These are phyloP conservation scores for Drosophila kepulauana DNA, from an alignment of 1,140 invertebrate species.

Conservation along the genomic window DNA sequence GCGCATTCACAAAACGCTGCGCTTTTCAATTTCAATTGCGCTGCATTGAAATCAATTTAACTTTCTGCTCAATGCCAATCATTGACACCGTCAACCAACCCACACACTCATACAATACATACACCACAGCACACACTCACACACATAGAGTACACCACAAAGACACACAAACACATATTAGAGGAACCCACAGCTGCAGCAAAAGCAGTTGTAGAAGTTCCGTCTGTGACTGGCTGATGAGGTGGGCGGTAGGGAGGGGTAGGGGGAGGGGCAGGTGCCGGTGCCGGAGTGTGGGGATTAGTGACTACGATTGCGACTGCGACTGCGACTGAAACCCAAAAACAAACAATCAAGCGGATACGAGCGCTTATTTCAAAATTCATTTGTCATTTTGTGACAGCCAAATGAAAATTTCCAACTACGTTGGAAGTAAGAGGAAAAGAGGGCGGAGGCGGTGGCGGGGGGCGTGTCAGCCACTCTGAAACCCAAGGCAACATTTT, in stretches of 20 bases:
- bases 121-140: not conserved
- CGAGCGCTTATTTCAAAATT: slow-evolving; percentile 80
- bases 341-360: slow-evolving; percentile 74
- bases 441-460: not conserved
- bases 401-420: slow-evolving; percentile 60
- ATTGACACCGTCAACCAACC: slow-evolving; percentile 63
- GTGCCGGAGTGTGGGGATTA: slow-evolving; percentile 14
- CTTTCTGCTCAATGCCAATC: slow-evolving; percentile 80
- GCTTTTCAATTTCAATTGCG: slow-evolving; percentile 80
- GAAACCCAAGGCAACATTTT: slow-evolving; percentile 38
- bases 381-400: slow-evolving; percentile 80
- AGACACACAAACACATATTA: slow-evolving; percentile 17
- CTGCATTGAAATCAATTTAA: slow-evolving; percentile 82
- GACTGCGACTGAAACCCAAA: slow-evolving; percentile 52
- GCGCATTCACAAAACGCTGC: slow-evolving; percentile 74
- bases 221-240: slow-evolving; percentile 30
- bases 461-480: slow-evolving; percentile 39
- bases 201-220: slow-evolving; percentile 31
- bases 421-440: not conserved
- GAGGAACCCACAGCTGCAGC: slow-evolving; percentile 15
- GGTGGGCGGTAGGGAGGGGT: not conserved
- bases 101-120: slow-evolving; percentile 35
- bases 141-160: slow-evolving; percentile 12
- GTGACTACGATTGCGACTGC: slow-evolving; percentile 9
- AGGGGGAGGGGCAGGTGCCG: not conserved